A percentile compares a stretch with the other conserved stretches of the same genome.
Evolutionary conservation across 2,113 vertebrate genomes (phyloP).

Genomic region (Athene noctua): DNA sequence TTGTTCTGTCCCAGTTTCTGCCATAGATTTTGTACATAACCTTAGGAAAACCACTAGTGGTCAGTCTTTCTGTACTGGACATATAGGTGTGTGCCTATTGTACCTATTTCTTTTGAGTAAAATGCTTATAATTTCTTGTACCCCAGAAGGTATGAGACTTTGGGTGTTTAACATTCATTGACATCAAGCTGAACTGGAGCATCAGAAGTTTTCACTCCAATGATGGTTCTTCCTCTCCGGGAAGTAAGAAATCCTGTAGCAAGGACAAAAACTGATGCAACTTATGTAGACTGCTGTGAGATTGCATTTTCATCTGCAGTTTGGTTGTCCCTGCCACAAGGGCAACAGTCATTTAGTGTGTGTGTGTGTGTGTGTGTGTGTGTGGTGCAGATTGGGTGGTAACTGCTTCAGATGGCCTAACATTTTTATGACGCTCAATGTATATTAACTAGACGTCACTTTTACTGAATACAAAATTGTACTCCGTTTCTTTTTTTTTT

Average conservation of each 20-base stretch:
- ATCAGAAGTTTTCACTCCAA: background rate
- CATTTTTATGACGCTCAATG: background rate
- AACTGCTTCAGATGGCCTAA: background rate
- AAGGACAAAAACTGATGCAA: background rate
- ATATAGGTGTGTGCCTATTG: background rate
- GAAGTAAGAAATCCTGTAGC: background rate
- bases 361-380: no score
- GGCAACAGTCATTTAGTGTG: background rate
- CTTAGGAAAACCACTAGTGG: background rate
- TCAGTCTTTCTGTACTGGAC: background rate
- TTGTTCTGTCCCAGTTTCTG: background rate
- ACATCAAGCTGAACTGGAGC: background rate
- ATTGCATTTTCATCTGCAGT: background rate
- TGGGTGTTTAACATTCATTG: background rate
- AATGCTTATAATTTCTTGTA: background rate
- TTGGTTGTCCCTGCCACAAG: background rate
- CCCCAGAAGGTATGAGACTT: background rate
- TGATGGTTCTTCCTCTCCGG: rapidly evolving
- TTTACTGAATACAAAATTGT: background rate
- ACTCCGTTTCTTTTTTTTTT: background rate
- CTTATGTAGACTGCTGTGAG: rapidly evolving
- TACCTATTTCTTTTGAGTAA: background rate
- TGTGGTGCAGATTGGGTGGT: background rate
- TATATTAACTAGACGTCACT: background rate
- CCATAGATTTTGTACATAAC: background rate